These are phyloP conservation scores for Gorilla gorilla DNA, from an alignment of 2,113 vertebrate species.

Conservation along the genomic window DNA sequence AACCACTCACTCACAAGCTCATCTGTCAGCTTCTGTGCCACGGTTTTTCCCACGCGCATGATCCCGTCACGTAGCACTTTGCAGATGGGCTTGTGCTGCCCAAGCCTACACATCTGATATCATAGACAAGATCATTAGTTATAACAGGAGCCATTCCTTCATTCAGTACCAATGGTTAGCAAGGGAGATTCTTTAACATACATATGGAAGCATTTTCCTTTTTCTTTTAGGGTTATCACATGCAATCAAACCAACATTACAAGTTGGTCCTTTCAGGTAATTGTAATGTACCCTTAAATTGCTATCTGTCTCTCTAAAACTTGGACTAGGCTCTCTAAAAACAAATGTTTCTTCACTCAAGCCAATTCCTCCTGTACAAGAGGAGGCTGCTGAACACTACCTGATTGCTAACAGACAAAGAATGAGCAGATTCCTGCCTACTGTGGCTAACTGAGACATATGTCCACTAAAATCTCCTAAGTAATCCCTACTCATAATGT, in stretches of 20 bases:
- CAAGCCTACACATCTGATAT: conserved; percentile 93
- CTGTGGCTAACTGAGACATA: neutral
- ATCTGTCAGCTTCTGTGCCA: conserved; percentile 88
- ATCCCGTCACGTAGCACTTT: conserved; percentile 96
- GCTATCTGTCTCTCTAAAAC: neutral
- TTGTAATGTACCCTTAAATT: neutral
- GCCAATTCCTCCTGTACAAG: neutral
- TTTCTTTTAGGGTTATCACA: neutral
- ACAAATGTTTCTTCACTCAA: neutral
- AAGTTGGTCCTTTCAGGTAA: neutral
- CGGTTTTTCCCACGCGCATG: conserved; percentile 89
- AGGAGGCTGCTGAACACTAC: neutral
- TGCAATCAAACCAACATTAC: neutral
- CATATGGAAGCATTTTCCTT: neutral
- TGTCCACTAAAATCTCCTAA: neutral
- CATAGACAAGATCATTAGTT: conserved; percentile 27
- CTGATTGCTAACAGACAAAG: neutral
- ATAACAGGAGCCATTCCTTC: neutral
- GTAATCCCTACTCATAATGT: neutral
- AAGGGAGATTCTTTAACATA: neutral
- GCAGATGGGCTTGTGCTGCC: conserved; percentile 96
- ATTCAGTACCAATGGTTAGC: rapidly evolving
- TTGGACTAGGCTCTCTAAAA: neutral
- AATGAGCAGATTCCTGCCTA: neutral
- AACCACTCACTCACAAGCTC: conserved; percentile 93